Conservation (phyloP, 2,113 vertebrate species). For the Silurus meridionalis region DNA sequence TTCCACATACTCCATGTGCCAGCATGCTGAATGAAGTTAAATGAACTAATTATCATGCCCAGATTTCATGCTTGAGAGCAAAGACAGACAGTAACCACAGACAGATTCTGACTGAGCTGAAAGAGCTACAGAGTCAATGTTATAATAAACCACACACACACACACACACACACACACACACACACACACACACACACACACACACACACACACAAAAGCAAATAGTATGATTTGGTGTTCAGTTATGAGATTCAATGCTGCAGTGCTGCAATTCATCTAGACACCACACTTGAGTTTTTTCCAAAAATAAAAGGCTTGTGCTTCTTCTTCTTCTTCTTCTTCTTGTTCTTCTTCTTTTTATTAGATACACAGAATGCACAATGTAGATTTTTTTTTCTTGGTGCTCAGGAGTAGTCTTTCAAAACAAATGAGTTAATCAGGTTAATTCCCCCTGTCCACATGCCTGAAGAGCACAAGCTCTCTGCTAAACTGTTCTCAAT, state of each 20-base stretch:
- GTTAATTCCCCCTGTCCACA: conserved; percentile 50
- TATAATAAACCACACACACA: conserved; percentile 18
- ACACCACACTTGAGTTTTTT: background rate
- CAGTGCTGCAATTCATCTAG: conserved; percentile 9
- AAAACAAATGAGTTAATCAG: conserved; percentile 57
- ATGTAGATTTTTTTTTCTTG: background rate
- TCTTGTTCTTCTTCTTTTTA: too few relatives aligned
- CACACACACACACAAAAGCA: conserved; percentile 4
- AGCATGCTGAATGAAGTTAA: conserved; percentile 48
- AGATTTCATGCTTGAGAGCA: conserved; percentile 50
- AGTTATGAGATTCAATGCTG: conserved; percentile 25
- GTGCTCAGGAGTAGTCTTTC: conserved; percentile 25
- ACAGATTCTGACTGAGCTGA: conserved; percentile 46
- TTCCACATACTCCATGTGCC: conserved; percentile 42
- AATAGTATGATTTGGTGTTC: conserved; percentile 19
- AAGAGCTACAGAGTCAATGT: conserved; percentile 38
- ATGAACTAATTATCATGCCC: conserved; percentile 53
- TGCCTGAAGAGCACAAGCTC: conserved; percentile 37
- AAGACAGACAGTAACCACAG: conserved; percentile 21
- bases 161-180: conserved; percentile 28
- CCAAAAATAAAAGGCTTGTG: background rate
- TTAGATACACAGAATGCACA: background rate
- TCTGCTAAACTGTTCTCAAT: conserved; percentile 44
- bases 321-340: background rate
- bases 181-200: conserved; percentile 9